A percentile compares a stretch with the other conserved stretches of the same genome.
Evolutionary conservation across 2,797 vertebrate genomes (phyloP).

Genomic region (Onychomys leucogaster): DNA sequence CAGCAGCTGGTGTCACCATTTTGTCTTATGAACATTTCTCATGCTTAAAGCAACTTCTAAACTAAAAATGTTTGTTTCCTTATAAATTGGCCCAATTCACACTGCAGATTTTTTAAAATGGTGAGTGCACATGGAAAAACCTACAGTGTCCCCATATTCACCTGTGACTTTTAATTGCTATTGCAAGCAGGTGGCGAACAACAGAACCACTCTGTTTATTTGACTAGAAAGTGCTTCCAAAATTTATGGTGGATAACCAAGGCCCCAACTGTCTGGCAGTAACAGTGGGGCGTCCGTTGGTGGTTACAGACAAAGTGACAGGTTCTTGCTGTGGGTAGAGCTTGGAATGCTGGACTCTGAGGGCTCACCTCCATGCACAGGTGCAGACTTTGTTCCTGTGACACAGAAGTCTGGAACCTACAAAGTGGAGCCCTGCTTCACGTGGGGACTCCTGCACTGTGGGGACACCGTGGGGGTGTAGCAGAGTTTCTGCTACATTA

Average conservation of each 20-base stretch:
- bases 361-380: conserved; percentile 74
- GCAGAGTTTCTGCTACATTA: conserved; percentile 84
- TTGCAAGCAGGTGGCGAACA: conserved; percentile 13
- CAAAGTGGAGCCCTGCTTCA: conserved; percentile 73
- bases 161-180: background rate
- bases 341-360: conserved; percentile 74
- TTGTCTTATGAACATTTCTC: conserved; percentile 45
- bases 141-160: background rate
- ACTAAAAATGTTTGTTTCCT: background rate
- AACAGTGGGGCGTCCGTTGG: conserved; percentile 54
- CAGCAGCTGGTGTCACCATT: background rate
- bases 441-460: conserved; percentile 72
- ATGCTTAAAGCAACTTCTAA: conserved; percentile 56
- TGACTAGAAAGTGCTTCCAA: conserved; percentile 64
- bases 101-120: background rate
- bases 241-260: conserved; percentile 68
- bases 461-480: background rate
- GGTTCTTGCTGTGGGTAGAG: conserved; percentile 62
- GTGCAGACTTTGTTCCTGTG: conserved; percentile 77
- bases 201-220: background rate
- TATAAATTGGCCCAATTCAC: background rate
- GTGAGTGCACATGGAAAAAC: conserved; percentile 7
- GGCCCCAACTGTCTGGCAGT: conserved; percentile 62
- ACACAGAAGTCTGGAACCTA: conserved; percentile 60
- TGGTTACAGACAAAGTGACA: conserved; percentile 50